Evolutionary conservation across 2,888 invertebrate genomes (phyloP), one percentile per base, ranked within the genome.

Genomic region (Allygus modestus): DNA sequence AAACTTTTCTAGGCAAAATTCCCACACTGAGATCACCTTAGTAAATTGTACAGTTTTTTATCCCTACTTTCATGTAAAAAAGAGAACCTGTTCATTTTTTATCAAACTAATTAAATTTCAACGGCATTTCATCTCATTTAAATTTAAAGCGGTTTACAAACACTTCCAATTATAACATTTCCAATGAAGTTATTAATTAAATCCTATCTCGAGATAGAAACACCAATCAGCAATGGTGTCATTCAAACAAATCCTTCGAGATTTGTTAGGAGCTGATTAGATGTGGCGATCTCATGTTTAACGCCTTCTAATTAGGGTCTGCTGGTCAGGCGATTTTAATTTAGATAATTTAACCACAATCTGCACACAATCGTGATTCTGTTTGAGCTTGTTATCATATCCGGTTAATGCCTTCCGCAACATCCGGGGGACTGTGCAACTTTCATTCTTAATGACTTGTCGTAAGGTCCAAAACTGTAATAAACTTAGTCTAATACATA

Each of bases 361-460:
- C 61, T 61, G 4, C 69, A 69, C 69, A 69, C 69, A 69, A 71
- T 71, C 41, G 41, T 20, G 15, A 71, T 71, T 71, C 71, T 71
- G 71, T 71, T 71, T 71, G 71, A 71, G 71, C 71, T 71, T 71
- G 71, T 71, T 71, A 71, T 41, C 41, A n/a, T n/a, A 33, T 31
- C n/a, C 69, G 20, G 51, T 15, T 51, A 58, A 28, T 65, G 28
- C 28, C 31, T 17, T 58, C 58, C 0, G 65, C 12, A 5, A 65
- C 65, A 28, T 11, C 65, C 12, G 58, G 1, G 31, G 65, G 11
- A 31, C 65, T 23, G 65, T 7, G 9, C 12, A 28, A 15, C 58
- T 20, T 58, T 23, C 58, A 12, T 58, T 58, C 23, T 58, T 58
- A 17, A 46, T 46, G 46, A 46, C 37, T 4, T 37, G 37, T 9